Base-by-base conservation (phyloP, 2,113 vertebrate genomes). In the Smithornis capensis region DNA sequence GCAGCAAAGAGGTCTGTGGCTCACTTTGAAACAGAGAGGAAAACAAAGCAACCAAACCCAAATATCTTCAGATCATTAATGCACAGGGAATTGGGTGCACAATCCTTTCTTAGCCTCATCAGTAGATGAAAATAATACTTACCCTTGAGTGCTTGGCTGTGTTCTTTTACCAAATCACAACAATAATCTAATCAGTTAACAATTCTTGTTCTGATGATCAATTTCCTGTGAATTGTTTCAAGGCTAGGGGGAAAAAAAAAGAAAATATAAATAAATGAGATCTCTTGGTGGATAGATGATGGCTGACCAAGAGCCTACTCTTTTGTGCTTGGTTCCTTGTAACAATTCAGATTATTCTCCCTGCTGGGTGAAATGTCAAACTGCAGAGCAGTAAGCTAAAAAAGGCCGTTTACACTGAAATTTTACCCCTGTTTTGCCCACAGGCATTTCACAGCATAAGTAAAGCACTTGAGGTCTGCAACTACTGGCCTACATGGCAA, bases 101-200 rank as follows among this genome's bases (percentile, higher is more conserved):
- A 87, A 89, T 94, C 69, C 80, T 86, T 95, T 96, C 92, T 95
- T 89, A 94, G 74, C 60, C 69, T 95, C 96, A 96, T 92, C 94
- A 81, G 70, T 63, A 83, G 82, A 96, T 94, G 93, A 97, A 97
- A 95, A 96, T 74, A 81, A 95, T 73, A 90, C 75, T 89, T 93
- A 91, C 82, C 90, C 97, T 83, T 89, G 89, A 88, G 93, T 10
- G 12, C 49, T 83, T 91, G 91, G 82, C 42, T 75, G 29, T 57
- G 67, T 95, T 95, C 85, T 90, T 85, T 81, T 53, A 74, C 68
- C 0, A 1, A 92, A 49, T 31, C 77, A 80, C 1, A 25, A 79
- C 83, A 97, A 94, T 95, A 97, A 94, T 84, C 91, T 90, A 92
- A 93, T 92, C 92, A 87, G 74, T 80, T 90, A 95, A 89, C 86